phyloP scores from a whole-genome alignment of 2,888 invertebrate species.

The Thelaira solivaga region DNA sequence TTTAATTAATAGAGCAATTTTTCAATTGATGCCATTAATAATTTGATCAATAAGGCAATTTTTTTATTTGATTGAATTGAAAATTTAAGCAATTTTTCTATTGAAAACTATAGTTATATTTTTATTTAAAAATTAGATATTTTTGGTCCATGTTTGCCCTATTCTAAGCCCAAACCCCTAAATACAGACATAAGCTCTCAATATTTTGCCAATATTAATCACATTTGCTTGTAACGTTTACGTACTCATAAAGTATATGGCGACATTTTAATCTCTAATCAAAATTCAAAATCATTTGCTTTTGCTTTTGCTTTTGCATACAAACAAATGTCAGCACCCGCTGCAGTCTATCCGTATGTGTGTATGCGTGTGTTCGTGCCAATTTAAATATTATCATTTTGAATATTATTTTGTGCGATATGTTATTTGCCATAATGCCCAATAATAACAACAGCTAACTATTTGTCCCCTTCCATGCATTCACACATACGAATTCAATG shows the following conservation, averaged over 20 bases:
- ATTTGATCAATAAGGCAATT: no score
- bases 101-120: no score
- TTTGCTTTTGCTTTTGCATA: constrained; percentile 1
- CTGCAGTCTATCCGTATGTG: not conserved
- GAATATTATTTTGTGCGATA: constrained; percentile 39
- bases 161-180: not conserved
- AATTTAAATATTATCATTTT: not conserved
- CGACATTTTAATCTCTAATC: constrained; percentile 64
- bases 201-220: constrained; percentile 22
- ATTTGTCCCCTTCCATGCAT: not conserved
- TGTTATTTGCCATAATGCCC: constrained; percentile 38
- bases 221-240: constrained; percentile 46
- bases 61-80: no score
- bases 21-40: no score
- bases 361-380: not conserved
- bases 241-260: constrained; percentile 43
- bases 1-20: no score
- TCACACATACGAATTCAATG: not conserved
- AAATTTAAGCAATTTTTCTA: no score
- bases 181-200: constrained; percentile 11
- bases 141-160: no score
- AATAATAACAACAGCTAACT: constrained; percentile 44
- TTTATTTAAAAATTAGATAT: no score
- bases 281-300: constrained; percentile 59
- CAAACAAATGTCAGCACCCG: not conserved